phyloP scores from a whole-genome alignment of 2,888 invertebrate genomes.

The Hyalella azteca region DNA sequence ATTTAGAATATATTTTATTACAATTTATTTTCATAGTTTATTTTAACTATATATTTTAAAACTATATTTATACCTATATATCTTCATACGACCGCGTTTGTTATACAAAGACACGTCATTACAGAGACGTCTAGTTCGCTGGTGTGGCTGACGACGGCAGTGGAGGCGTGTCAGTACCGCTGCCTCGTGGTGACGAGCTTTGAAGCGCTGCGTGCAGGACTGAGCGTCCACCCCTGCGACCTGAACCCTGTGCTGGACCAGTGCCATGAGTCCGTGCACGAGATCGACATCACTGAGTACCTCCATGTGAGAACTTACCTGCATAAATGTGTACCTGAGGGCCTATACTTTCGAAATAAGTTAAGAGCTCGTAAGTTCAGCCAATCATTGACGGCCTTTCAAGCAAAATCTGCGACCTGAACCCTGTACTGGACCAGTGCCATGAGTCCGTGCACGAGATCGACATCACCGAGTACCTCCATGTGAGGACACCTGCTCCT shows the following conservation, averaged over 20 bases:
- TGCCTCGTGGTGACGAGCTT: slow-evolving; percentile 56
- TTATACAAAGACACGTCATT: too few species aligned
- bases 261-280: slow-evolving; percentile 72
- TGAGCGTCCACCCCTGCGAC: slow-evolving; percentile 69
- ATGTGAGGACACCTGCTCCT: too few species aligned
- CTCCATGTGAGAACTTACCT: slow-evolving; percentile 63
- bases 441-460: slow-evolving; percentile 73
- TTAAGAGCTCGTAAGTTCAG: too few species aligned
- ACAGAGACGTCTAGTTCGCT: slow-evolving; percentile 7
- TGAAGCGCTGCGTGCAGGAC: slow-evolving; percentile 69
- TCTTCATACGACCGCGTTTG: too few species aligned
- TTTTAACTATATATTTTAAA: too few species aligned
- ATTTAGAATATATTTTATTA: too few species aligned
- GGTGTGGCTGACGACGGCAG: slow-evolving; percentile 38
- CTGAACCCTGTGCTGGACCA: slow-evolving; percentile 74
- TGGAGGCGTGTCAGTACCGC: slow-evolving; percentile 55
- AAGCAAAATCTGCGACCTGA: too few species aligned
- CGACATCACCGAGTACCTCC: slow-evolving; percentile 74
- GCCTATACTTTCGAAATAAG: too few species aligned
- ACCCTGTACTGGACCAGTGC: slow-evolving; percentile 74
- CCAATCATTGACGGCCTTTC: too few species aligned
- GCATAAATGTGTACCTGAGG: background rate
- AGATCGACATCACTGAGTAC: slow-evolving; percentile 75
- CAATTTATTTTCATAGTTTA: too few species aligned
- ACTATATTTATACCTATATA: too few species aligned